Conservation (phyloP, 1,140 invertebrate species). For the Macrotrachela quadricornifera region DNA sequence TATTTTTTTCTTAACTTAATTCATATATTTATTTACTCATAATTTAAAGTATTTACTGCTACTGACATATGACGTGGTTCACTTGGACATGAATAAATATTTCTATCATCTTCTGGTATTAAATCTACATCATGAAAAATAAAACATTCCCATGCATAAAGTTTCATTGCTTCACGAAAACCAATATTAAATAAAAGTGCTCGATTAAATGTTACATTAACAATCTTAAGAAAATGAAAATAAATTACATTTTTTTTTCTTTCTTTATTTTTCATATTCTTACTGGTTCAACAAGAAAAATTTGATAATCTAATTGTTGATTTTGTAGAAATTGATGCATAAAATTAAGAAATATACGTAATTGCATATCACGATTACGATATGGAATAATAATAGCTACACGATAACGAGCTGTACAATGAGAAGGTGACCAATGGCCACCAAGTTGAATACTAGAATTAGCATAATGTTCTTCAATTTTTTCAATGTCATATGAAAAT, state of each 20-base stretch:
- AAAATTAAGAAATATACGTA: constrained; percentile 19
- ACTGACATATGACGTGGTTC: constrained; percentile 49
- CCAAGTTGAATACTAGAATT: constrained; percentile 30
- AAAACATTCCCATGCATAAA: constrained; percentile 52
- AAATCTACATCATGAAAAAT: constrained; percentile 83
- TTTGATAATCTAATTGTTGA: constrained; percentile 21
- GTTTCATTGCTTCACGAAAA: constrained; percentile 43
- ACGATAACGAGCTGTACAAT: constrained; percentile 46
- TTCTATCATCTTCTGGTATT: constrained; percentile 61
- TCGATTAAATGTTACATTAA: constrained; percentile 50
- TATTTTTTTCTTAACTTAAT: too few relatives aligned
- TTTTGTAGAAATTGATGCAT: constrained; percentile 21
- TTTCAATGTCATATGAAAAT: too few relatives aligned
- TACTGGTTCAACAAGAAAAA: constrained; percentile 27
- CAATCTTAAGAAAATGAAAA: constrained; percentile 9
- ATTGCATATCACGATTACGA: constrained; percentile 27
- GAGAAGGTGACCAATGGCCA: constrained; percentile 46
- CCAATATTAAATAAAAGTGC: constrained; percentile 79
- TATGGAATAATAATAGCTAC: constrained; percentile 31
- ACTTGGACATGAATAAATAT: constrained; percentile 67
- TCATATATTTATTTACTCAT: not conserved
- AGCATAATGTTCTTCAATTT: too few relatives aligned
- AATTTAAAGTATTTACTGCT: constrained; percentile 4
- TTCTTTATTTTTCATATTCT: not conserved
- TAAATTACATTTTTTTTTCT: too few relatives aligned